Evolutionary conservation across 2,888 invertebrate species (phyloP).

Genomic region (Watsonalla cultraria): DNA sequence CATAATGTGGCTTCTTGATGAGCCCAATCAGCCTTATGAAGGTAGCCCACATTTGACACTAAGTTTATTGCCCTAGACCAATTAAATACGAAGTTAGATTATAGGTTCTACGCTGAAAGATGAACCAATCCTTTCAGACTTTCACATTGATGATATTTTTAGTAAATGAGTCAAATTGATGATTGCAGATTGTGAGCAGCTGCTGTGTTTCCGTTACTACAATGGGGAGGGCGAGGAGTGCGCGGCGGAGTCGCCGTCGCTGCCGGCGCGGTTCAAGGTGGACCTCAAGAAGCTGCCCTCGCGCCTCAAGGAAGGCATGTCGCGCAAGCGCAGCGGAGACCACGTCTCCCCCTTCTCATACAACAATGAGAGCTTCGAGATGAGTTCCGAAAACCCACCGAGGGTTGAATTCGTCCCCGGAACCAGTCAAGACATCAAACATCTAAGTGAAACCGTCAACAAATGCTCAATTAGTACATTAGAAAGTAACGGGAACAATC

Average conservation of each 20-base stretch:
- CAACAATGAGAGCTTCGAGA: slow-evolving; percentile 74
- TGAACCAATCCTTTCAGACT: no score
- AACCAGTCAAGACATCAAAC: slow-evolving; percentile 65
- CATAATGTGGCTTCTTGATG: slow-evolving; percentile 85
- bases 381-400: slow-evolving; percentile 64
- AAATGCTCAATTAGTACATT: slow-evolving; percentile 78
- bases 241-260: slow-evolving; percentile 79
- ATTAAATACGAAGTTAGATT: no score
- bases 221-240: slow-evolving; percentile 81
- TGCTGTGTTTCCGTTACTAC: slow-evolving; percentile 85
- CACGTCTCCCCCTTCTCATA: slow-evolving; percentile 70
- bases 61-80: no score
- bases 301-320: slow-evolving; percentile 75
- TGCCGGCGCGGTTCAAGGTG: slow-evolving; percentile 70
- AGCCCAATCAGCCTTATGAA: slow-evolving; percentile 81
- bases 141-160: no score
- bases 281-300: slow-evolving; percentile 79
- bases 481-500: slow-evolving; percentile 68
- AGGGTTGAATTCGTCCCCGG: slow-evolving; percentile 61
- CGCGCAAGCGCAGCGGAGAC: slow-evolving; percentile 69
- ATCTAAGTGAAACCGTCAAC: slow-evolving; percentile 72
- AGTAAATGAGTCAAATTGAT: slow-evolving; percentile 1
- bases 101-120: no score
- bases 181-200: slow-evolving; percentile 82
- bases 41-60: slow-evolving; percentile 47